Base-by-base conservation (phyloP, 2,113 vertebrate genomes). In the Corapipo altera region DNA sequence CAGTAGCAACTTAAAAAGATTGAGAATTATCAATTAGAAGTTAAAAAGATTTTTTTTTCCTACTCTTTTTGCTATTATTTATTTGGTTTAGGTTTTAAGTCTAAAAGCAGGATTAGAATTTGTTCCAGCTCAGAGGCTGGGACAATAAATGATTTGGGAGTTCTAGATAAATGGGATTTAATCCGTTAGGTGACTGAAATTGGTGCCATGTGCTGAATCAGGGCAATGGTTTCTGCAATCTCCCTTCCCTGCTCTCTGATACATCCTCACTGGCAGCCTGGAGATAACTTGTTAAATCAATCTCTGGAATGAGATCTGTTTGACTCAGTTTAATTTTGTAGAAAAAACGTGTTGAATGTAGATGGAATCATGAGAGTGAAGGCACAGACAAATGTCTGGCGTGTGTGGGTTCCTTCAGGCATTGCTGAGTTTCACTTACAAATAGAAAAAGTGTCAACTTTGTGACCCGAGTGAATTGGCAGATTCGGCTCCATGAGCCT, bases 181-280 rank as follows among this genome's bases (percentile, higher is more conserved):
- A 11, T 24, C 28, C 12, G 27, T 39, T 14, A 6, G 4, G 9
- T 23, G 73, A 2, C 44, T 66, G 62, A 46, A 43, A 3, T 48
- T 43, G 1, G 5, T 35, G 26, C 26, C 20, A 1, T 4, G 30
- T n/a, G 22, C 71, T 55, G 66, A 9, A 9, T 30, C 8, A n/a
- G 44, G 44, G 44, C 35, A 21, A 17, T 5, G 13, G 23, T 6
- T 55, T 28, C 67, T 80, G 67, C 30, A 13, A 0, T 6, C 21
- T 75, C 55, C 27, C 44, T 23, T 27, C 41, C 14, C 35, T 64
- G 39, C 8, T 0, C 49, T 39, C 64, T 19, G 35, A 2, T 35
- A 4, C 11, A 17, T 27, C 65, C 46, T 58, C 4, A 1, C 64
- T 54, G 71, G 44, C 28, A 52, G 61, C 0, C 0, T 14, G 23